These are phyloP conservation scores for Camarhynchus parvulus DNA, from an alignment of 2,113 vertebrate species.

Conservation along the genomic window DNA sequence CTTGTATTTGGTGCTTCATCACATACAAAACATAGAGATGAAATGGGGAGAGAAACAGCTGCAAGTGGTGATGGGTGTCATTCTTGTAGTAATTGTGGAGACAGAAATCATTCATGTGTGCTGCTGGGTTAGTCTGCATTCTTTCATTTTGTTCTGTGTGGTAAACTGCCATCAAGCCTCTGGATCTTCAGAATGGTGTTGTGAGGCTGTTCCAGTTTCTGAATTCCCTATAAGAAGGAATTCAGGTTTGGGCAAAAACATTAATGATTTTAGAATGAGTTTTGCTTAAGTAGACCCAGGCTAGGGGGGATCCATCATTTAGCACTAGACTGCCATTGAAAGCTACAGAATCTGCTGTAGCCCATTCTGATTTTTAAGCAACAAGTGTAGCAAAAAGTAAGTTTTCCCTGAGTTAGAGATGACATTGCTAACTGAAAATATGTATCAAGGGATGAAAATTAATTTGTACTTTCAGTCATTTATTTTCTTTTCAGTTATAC, in stretches of 20 bases:
- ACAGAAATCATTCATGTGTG: not conserved
- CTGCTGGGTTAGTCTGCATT: not conserved
- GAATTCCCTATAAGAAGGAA: not conserved
- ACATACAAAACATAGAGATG: not conserved
- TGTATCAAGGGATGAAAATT: not conserved
- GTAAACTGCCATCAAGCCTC: not conserved
- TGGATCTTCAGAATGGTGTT: not conserved
- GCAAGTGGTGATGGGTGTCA: not conserved
- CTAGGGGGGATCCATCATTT: not conserved
- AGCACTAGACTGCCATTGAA: not conserved
- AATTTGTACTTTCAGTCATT: not conserved
- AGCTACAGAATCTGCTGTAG: not conserved
- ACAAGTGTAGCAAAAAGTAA: not conserved
- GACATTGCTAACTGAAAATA: not conserved
- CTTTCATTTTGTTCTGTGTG: not conserved
- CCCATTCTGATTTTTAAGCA: not conserved
- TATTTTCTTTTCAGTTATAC: not conserved
- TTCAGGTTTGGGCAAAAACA: not conserved
- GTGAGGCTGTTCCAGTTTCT: not conserved
- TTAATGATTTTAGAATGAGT: not conserved
- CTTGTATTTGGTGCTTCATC: not conserved
- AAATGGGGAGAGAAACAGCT: not conserved
- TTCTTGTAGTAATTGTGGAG: not conserved
- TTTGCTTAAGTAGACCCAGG: not conserved
- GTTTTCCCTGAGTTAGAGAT: not conserved